phyloP scores from a whole-genome alignment of 2,888 invertebrate species.

The Lochmaea capreae region DNA sequence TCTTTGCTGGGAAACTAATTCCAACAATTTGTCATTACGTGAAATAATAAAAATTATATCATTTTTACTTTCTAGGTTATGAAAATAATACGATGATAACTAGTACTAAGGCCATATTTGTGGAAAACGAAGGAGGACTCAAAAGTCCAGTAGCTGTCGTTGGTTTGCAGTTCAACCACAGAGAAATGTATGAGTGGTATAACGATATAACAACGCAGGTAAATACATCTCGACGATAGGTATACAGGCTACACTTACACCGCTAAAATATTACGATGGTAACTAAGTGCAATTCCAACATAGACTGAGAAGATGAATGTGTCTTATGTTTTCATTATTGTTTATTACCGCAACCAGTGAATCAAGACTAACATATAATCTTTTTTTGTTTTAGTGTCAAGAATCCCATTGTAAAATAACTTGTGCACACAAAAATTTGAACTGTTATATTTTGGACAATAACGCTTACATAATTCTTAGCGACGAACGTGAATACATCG shows the following conservation, averaged over 20 bases:
- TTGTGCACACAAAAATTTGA: slow-evolving; percentile 74
- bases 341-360: no score
- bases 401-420: slow-evolving; percentile 44
- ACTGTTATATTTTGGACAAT: slow-evolving; percentile 89
- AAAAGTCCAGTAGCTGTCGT: slow-evolving; percentile 77
- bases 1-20: no score
- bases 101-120: slow-evolving; percentile 85
- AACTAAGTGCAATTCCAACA: no score
- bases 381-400: slow-evolving; percentile 21
- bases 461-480: slow-evolving; percentile 90
- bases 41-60: no score
- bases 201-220: slow-evolving; percentile 83
- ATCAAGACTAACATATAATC: no score
- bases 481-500: slow-evolving; percentile 69
- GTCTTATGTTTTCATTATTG: no score
- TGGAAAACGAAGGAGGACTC: slow-evolving; percentile 67
- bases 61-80: slow-evolving; percentile 48
- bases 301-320: no score
- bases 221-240: slow-evolving; percentile 51
- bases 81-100: slow-evolving; percentile 78
- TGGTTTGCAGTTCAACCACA: slow-evolving; percentile 85
- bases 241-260: no score
- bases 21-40: no score
- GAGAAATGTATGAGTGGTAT: slow-evolving; percentile 80
- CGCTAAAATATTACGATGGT: no score